Evolutionary conservation across 2,113 vertebrate species (phyloP), one percentile per base, ranked within the genome.

Genomic region (Datnioides undecimradiatus): DNA sequence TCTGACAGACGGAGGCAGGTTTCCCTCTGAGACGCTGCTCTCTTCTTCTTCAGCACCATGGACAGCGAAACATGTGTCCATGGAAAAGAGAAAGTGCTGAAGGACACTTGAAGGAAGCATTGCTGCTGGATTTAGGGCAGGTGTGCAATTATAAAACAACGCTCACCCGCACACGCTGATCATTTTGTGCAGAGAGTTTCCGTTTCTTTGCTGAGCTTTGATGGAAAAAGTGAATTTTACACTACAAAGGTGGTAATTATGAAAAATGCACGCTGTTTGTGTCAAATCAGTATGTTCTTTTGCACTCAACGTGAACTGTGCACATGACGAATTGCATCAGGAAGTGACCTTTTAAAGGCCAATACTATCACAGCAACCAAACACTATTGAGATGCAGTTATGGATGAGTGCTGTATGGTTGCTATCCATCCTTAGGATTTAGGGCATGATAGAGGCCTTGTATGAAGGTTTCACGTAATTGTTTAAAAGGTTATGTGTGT

Each of bases 1-100:
- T 63, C 38, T 55, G 46, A 29, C 43, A 9, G 13, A 19, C 5
- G 3, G 23, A 69, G 25, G 14, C 29, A 27, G 71, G 59, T 45
- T 38, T 33, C 40, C 51, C 57, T 58, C 41, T 19, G 36, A 31
- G 31, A n/a, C n/a, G 63, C 80, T 57, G 62, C 68, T 63, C 41
- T 36, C 16, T n/a, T n/a, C n/a, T n/a, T 7, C 41, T 92, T 86
- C 36, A 93, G 92, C 79, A 90, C 90, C 90, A 67, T 16, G 88
- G 92, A 92, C 82, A 93, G 91, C 21, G 77, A 70, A 51, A 72
- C 72, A 69, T 49, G 57, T 58, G 66, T 29, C 34, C 4, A 6
- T 36, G 38, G 33, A 8, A 9, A 29, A 9, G 31, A 36, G 48
- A n/a, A n/a, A n/a, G n/a, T n/a, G 17, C 64, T 68, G 25, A 13